Percentiles rank a stretch among this genome's conserved stretches.
These are phyloP conservation scores for Gulo gulo DNA, from an alignment of 2,113 vertebrate genomes.

Conservation along the genomic window DNA sequence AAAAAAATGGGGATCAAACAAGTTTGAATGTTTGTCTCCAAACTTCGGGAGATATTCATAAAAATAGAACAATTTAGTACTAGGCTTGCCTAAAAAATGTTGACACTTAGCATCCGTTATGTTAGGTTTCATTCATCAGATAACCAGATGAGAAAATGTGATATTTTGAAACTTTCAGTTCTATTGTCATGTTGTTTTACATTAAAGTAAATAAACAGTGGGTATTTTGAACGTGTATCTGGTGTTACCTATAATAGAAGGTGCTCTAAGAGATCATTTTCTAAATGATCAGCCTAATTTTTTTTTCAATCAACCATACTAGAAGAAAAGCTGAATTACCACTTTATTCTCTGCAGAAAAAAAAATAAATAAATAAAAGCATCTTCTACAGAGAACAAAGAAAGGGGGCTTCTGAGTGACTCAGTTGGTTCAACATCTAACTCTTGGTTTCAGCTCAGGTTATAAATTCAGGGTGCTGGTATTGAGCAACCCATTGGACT, in stretches of 20 bases:
- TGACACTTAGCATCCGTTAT: background rate
- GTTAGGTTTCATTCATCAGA: background rate
- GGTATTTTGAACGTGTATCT: background rate
- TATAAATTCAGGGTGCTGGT: background rate
- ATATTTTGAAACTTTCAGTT: background rate
- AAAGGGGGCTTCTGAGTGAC: background rate
- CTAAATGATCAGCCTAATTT: background rate
- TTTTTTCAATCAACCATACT: background rate
- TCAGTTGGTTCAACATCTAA: background rate
- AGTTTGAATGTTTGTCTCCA: background rate
- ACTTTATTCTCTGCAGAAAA: background rate
- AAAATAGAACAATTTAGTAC: background rate
- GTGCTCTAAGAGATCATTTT: background rate
- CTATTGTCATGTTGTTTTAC: background rate
- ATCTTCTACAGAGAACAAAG: background rate
- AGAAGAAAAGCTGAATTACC: background rate
- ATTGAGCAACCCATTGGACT: background rate
- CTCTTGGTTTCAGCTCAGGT: background rate
- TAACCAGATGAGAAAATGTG: background rate
- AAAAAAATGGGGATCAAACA: background rate
- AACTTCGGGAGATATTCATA: background rate
- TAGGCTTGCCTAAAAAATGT: background rate
- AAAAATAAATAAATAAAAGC: background rate
- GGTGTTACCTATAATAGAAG: background rate
- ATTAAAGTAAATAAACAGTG: background rate